Evolutionary conservation across 2,113 vertebrate species (phyloP).

Genomic region (Noctilio leporinus): DNA sequence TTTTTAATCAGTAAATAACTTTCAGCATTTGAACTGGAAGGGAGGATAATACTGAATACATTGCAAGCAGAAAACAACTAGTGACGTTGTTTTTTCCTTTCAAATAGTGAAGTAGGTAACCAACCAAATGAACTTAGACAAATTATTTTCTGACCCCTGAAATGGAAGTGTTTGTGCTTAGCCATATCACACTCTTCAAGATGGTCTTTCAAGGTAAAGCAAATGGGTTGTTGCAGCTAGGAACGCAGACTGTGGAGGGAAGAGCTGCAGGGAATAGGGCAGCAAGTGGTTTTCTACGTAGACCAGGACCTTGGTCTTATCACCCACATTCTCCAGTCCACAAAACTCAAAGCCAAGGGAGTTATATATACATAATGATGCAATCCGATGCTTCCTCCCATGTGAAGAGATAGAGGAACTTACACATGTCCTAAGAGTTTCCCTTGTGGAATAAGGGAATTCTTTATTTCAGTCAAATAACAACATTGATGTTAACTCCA

Average conservation of each 20-base stretch:
- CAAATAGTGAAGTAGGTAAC: neutral
- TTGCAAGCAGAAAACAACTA: neutral
- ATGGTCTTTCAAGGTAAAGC: neutral
- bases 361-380: neutral
- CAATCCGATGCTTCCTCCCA: neutral
- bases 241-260: neutral
- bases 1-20: neutral
- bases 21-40: conserved; percentile 15
- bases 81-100: neutral
- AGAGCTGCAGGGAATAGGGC: fast-evolving
- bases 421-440: neutral
- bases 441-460: conserved; percentile 5
- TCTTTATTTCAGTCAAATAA: conserved; percentile 52
- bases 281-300: conserved; percentile 38
- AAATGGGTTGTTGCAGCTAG: neutral
- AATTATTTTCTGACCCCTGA: neutral
- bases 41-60: neutral
- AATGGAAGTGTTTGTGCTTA: neutral
- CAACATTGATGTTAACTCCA: conserved; percentile 51
- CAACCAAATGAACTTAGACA: neutral
- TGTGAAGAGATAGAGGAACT: conserved; percentile 30
- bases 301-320: conserved; percentile 28
- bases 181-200: neutral
- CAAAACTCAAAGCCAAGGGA: conserved; percentile 15
- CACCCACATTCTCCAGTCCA: conserved; percentile 26